Evolutionary conservation across 2,888 invertebrate species (phyloP), one percentile per base, ranked within the genome.

Genomic region (Deilephila elpenor): DNA sequence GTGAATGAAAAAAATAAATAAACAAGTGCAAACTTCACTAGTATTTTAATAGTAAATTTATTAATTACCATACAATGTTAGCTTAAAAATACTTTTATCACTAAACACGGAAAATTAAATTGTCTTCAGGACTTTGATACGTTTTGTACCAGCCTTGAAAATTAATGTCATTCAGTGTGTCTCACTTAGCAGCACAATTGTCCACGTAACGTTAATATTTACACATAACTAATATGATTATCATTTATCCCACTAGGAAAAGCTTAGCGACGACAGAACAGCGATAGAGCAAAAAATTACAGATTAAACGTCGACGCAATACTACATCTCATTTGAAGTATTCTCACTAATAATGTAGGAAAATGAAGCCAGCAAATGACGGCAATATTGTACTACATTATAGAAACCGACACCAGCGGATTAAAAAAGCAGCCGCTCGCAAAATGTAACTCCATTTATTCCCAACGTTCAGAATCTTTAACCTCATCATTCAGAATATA

Each of bases 31-130:
- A n/a, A 62, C 70, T 56, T 77, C 76, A 75, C 73, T 73, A 77
- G 74, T 74, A 73, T 76, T 80, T 80, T 79, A 80, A 76, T 80
- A 78, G 80, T 80, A 78, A 79, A 77, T 79, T 75, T 71, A 76
- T 78, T 56, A 17, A 56, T 56, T 78, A 80, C 80, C 80, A 70
- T 67, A 67, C 67, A 67, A 75, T 76, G 74, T 75, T 77, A 70
- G 73, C 78, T 79, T 79, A 80, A 74, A 76, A 67, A 59, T 73
- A 67, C 20, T 20, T 64, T 67, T 67, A 67, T 51, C 44, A 25
- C 67, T 67, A 67, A 67, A 67, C 44, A 67, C 25, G 67, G 44
- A 67, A 25, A 67, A 67, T 14, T 44, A 51, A 25, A 60, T 25
- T 51, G 25, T 51, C 51, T 51, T 51, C 51, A 67, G 67, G 51